These are phyloP conservation scores for Sogatella furcifera DNA, from an alignment of 1,140 invertebrate species.

Conservation along the genomic window DNA sequence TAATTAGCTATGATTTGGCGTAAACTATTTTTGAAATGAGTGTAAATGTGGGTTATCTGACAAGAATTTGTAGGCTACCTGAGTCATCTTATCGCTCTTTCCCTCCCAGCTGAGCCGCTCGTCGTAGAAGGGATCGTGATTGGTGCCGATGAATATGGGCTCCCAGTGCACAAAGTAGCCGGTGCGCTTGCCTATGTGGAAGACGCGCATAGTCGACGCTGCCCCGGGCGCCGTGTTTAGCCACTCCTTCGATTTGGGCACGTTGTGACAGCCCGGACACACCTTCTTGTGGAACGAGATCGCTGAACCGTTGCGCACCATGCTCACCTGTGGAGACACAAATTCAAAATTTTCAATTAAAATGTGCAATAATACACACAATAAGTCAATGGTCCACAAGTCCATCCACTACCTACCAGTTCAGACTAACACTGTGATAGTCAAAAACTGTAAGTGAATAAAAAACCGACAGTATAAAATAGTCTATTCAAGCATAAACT, in stretches of 20 bases:
- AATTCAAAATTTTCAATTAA: no score
- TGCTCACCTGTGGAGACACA: conserved; percentile 54
- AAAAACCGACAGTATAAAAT: no score
- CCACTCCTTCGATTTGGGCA: conserved; percentile 78
- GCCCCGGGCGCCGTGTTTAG: conserved; percentile 46
- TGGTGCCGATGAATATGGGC: conserved; percentile 79
- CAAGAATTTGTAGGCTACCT: conserved; percentile 44
- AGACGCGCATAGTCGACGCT: conserved; percentile 59
- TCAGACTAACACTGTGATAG: no score
- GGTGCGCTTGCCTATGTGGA: conserved; percentile 70
- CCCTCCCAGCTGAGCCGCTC: conserved; percentile 81
- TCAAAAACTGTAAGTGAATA: no score
- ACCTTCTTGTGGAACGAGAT: conserved; percentile 87
- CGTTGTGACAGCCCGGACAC: conserved; percentile 77
- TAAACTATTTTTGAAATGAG: no score
- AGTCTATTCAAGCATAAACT: no score
- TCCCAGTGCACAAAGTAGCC: conserved; percentile 79
- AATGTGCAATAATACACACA: no score
- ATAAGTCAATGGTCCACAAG: no score
- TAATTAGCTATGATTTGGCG: no score
- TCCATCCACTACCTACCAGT: no score
- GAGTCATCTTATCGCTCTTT: conserved; percentile 88
- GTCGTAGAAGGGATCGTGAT: conserved; percentile 79
- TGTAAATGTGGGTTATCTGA: background rate
- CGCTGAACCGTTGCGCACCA: conserved; percentile 62